Percentiles rank a stretch among this genome's conserved stretches.
Conservation (phyloP, 35 echinoderm and acorn worm species). For the Apostichopus parvimensis region DNA sequence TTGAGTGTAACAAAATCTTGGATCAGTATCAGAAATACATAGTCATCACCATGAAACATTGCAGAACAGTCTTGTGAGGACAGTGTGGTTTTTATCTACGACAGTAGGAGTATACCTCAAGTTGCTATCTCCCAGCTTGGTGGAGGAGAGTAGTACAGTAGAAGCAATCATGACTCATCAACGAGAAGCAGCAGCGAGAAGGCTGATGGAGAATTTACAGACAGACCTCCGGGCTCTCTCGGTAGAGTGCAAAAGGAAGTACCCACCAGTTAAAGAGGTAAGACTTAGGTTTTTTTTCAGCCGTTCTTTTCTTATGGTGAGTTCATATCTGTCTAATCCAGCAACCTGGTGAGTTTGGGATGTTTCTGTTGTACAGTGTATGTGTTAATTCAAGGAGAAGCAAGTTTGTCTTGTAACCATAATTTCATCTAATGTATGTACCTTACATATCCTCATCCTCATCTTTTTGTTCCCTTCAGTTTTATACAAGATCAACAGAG, state of each 20-base stretch:
- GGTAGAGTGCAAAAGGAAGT: conserved; percentile 94
- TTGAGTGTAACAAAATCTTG: neutral
- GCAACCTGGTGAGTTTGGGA: too few species aligned
- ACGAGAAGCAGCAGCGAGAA: conserved; percentile 73
- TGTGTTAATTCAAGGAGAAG: too few species aligned
- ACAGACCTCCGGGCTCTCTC: conserved; percentile 92
- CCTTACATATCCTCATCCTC: too few species aligned
- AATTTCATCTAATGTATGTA: too few species aligned
- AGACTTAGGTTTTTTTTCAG: neutral
- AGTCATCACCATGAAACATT: neutral
- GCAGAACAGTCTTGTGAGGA: neutral
- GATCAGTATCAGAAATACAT: neutral
- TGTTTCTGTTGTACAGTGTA: too few species aligned
- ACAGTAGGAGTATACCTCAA: neutral
- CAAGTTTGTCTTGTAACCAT: too few species aligned
- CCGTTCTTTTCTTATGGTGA: too few species aligned
- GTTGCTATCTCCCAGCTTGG: neutral
- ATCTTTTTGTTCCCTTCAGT: too few species aligned
- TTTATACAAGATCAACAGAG: too few species aligned
- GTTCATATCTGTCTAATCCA: too few species aligned
- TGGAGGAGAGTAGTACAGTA: neutral
- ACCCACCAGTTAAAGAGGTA: conserved; percentile 99
- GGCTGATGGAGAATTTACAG: conserved; percentile 93
- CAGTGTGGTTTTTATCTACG: neutral
- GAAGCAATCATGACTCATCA: neutral